Base-by-base conservation (phyloP, 1,140 invertebrate genomes). In the Mesaphorura yosii region DNA sequence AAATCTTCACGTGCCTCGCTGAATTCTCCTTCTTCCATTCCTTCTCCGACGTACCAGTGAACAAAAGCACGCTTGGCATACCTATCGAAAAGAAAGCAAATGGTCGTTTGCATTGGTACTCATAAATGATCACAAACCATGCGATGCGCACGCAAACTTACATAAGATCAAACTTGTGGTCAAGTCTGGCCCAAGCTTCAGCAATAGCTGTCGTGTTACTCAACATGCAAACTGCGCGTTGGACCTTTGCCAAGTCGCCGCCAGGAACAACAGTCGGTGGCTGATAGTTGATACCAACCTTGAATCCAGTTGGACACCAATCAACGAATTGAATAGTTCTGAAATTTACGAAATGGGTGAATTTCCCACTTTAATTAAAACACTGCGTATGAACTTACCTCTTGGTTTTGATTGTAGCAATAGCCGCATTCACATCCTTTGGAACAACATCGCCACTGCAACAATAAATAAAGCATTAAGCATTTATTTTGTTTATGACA, bases 11-110 rank as follows among this genome's bases (percentile, higher is more conserved):
- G 77, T 40, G 86, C 86, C 69, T 89, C 86, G 2, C 78, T 81
- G 72, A 89, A 89, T 70, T 87, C 84, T 39, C 82, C 82, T 69
- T 86, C 82, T 68, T 88, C 84, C 83, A 87, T 86, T 66, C 84
- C 84, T 74, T 88, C 84, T 56, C 83, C 82, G 19, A 86, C 56
- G 28, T 58, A 58, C 72, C 70, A 72, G 59, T 70, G 68, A 19
- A 72, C 72, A 53, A 72, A 72, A 31, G 72, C 72, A 25, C 72
- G 58, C 63, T 76, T 76, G 59, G 71, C 70, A 63, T 73, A n/a
- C n/a, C n/a, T n/a, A n/a, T n/a, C n/a, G n/a, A n/a, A n/a, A n/a
- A n/a, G n/a, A n/a, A n/a, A n/a, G n/a, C n/a, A n/a, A n/a, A n/a
- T n/a, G n/a, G n/a, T n/a, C n/a, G n/a, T n/a, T n/a, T n/a, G n/a